Evolutionary conservation across 2,113 vertebrate genomes (phyloP).

Genomic region (Pycnonotus jocosus): DNA sequence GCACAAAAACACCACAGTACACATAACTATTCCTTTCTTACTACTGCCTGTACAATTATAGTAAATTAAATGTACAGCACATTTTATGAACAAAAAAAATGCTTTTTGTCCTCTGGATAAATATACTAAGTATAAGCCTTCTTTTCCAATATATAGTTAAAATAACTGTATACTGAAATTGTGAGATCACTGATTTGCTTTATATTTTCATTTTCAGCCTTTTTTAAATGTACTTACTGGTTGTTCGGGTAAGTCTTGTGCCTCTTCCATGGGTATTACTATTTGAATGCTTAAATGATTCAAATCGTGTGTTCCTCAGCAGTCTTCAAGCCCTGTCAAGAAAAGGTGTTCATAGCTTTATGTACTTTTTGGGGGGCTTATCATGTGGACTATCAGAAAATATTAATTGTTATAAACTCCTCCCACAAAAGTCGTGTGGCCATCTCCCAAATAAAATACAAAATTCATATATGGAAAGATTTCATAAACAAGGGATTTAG

Average conservation of each 20-base stretch:
- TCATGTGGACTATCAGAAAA: constrained; percentile 73
- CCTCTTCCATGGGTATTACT: constrained; percentile 74
- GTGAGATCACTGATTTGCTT: neutral
- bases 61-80: neutral
- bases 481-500: constrained; percentile 67
- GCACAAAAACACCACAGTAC: neutral
- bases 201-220: neutral
- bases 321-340: constrained; percentile 71
- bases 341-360: constrained; percentile 70
- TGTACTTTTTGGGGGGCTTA: constrained; percentile 56
- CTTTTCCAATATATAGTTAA: neutral
- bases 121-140: neutral
- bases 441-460: constrained; percentile 55
- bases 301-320: constrained; percentile 29
- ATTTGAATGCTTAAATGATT: neutral
- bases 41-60: neutral
- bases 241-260: constrained; percentile 74
- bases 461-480: constrained; percentile 45
- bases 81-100: neutral
- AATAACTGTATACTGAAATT: neutral
- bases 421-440: constrained; percentile 46
- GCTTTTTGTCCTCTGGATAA: neutral
- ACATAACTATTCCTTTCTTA: neutral
- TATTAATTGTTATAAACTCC: constrained; percentile 47
- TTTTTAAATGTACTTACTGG: constrained; percentile 70